phyloP scores from a whole-genome alignment of 2,888 invertebrate species.

The Helicoverpa assulta region DNA sequence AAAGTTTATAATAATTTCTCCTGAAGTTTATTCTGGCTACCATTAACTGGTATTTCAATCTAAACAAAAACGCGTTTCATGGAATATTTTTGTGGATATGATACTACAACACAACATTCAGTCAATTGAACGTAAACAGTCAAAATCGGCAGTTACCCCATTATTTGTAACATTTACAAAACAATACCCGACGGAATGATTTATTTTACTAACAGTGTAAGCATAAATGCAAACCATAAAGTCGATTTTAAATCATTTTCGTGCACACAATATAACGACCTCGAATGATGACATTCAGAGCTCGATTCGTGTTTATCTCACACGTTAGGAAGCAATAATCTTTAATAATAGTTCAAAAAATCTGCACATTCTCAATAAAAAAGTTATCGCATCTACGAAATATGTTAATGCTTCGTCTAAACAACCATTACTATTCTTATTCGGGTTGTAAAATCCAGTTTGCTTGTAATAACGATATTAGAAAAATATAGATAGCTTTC shows the following conservation, averaged over 20 bases:
- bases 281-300: constrained; percentile 56
- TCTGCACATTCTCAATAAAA: constrained; percentile 41
- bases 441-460: constrained; percentile 46
- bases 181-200: constrained; percentile 23
- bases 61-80: constrained; percentile 11
- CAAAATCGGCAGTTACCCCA: constrained; percentile 14
- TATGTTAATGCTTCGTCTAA: constrained; percentile 42
- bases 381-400: constrained; percentile 41
- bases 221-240: constrained; percentile 31
- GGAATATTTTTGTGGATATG: constrained; percentile 7
- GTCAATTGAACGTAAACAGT: constrained; percentile 23
- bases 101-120: constrained; percentile 15
- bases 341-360: constrained; percentile 55
- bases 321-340: constrained; percentile 61
- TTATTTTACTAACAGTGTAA: constrained; percentile 28
- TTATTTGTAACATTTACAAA: constrained; percentile 15
- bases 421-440: constrained; percentile 45
- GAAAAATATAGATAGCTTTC: constrained; percentile 18
- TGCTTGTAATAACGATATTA: constrained; percentile 21
- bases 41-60: constrained; percentile 17
- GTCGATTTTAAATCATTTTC: constrained; percentile 36
- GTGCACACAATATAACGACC: constrained; percentile 26
- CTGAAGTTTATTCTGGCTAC: constrained; percentile 8
- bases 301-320: constrained; percentile 52
- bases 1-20: constrained; percentile 8